phyloP scores from a whole-genome alignment of 2,113 vertebrate species.

The Isichthys henryi region DNA sequence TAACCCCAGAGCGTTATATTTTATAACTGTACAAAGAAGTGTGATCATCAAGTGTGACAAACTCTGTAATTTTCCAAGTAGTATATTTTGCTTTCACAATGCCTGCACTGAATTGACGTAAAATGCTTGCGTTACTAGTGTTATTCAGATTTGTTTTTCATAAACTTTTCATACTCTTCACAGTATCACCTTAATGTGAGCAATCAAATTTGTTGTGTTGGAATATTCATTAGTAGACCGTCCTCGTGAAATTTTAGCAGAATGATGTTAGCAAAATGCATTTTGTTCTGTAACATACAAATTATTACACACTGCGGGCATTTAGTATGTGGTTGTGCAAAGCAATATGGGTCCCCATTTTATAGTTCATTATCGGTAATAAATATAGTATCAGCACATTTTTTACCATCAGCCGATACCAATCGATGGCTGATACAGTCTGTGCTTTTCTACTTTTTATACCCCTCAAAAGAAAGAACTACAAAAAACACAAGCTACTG shows the following conservation, averaged over 20 bases:
- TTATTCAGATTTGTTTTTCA: background rate
- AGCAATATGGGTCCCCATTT: background rate
- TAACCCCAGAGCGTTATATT: too few species aligned
- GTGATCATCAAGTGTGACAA: too few species aligned
- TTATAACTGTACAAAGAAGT: too few species aligned
- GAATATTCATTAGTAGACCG: background rate
- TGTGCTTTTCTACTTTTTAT: background rate
- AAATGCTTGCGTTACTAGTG: background rate
- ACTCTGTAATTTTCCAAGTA: background rate
- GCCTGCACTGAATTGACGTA: background rate
- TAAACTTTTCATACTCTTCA: background rate
- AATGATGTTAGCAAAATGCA: background rate
- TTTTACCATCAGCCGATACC: background rate
- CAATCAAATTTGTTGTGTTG: background rate
- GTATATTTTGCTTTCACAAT: background rate
- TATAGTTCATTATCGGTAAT: background rate
- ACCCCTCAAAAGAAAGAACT: background rate
- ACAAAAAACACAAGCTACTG: background rate
- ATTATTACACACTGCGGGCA: background rate
- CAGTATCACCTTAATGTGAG: background rate
- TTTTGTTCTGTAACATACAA: background rate
- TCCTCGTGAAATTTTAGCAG: background rate
- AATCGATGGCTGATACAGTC: background rate
- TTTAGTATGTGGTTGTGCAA: background rate
- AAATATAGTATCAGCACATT: background rate